Evolutionary conservation across 2,888 invertebrate genomes (phyloP).

Genomic region (Cetonia aurata): DNA sequence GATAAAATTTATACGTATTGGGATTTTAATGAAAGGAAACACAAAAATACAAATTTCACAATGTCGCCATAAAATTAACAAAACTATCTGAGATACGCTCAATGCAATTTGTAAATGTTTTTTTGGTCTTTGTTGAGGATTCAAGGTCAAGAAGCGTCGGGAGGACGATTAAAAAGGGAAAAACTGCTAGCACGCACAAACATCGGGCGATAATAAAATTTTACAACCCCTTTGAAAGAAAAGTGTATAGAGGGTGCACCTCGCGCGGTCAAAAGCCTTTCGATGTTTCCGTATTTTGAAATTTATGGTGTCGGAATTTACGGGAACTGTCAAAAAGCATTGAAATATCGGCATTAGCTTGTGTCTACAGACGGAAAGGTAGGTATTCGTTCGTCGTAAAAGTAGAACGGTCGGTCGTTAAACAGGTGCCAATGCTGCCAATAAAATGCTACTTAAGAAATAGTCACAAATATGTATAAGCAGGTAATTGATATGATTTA

Average conservation of each 20-base stretch:
- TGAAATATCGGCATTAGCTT: slow-evolving; percentile 18
- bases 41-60: too few species aligned
- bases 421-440: slow-evolving; percentile 36
- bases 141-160: too few species aligned
- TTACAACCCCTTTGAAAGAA: slow-evolving; percentile 41
- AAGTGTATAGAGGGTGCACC: neutral
- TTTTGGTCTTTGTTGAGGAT: too few species aligned
- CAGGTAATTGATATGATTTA: too few species aligned
- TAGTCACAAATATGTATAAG: too few species aligned
- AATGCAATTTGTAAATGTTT: too few species aligned
- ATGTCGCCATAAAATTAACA: too few species aligned
- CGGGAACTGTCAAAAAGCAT: slow-evolving; percentile 33
- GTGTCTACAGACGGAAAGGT: neutral
- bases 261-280: slow-evolving; percentile 39
- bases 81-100: too few species aligned
- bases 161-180: neutral
- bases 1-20: too few species aligned
- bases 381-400: slow-evolving; percentile 35
- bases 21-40: too few species aligned
- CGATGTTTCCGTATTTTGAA: slow-evolving; percentile 40
- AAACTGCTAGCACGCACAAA: neutral
- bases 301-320: slow-evolving; percentile 17
- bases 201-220: slow-evolving; percentile 32
- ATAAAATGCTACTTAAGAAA: slow-evolving; percentile 17
- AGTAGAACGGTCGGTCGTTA: slow-evolving; percentile 28